Base-by-base conservation (phyloP, 2,113 vertebrate species). In the Paralichthys olivaceus region DNA sequence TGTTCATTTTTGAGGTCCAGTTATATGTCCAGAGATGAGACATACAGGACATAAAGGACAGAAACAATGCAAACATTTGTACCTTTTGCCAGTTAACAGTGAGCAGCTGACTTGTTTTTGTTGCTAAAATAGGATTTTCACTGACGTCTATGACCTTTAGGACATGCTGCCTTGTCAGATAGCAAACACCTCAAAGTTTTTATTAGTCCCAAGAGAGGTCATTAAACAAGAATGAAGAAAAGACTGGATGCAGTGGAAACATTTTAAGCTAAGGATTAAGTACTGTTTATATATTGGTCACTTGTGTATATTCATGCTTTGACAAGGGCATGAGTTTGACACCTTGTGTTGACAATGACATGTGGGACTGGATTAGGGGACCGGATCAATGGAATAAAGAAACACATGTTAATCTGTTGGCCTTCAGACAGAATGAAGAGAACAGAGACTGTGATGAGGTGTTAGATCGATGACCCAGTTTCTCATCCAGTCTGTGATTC, bases 61-160 rank as follows among this genome's bases (percentile, higher is more conserved):
- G 54, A 78, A 78, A 76, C 60, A 37, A 45, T n/a, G 55, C 54
- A 70, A 66, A 81, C 20, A 19, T 32, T 60, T 72, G 73, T 82
- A 84, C 12, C 11, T 40, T 40, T 40, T 40, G 80, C 79, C 83
- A 88, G 85, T 92, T 90, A 89, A 85, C 81, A 73, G 69, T 47
- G 71, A 80, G 88, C 86, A 87, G 84, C 89, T 83, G 88, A 83
- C 76, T 86, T 59, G 40, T 86, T 90, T 40, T 92, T 80, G 84
- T 84, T 68, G 70, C 87, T 90, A 91, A 92, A 92, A 88, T 70
- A 73, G 81, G 87, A 89, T 85, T 84, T 85, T 79, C 64, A 77
- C 76, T 68, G 77, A 86, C 80, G 69, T 77, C 47, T 68, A 65
- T 84, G 89, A 92, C 90, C 90, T 81, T 92, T 71, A 85, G 73